These are phyloP conservation scores for Hirtodrosophila confusa DNA, from an alignment of 2,888 invertebrate genomes.

Conservation along the genomic window DNA sequence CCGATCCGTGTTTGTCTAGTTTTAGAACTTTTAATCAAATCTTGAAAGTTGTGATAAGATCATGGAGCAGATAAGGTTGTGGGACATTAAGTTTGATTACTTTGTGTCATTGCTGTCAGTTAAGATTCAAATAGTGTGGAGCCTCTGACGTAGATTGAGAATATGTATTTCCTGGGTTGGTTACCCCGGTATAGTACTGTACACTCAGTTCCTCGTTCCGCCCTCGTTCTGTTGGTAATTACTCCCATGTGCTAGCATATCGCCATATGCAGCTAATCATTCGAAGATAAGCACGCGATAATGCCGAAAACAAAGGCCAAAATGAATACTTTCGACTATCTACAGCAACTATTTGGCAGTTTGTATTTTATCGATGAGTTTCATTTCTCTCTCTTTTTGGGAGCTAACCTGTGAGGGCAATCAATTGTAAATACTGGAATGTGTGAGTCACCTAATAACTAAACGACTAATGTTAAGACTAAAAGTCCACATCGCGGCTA, in stretches of 20 bases:
- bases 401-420: neutral
- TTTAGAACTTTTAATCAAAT: neutral
- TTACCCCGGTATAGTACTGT: too few relatives aligned
- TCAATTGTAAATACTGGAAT: constrained; percentile 42
- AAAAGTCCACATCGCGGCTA: constrained; percentile 26
- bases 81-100: neutral
- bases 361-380: constrained; percentile 6
- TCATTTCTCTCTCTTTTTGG: neutral
- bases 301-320: constrained; percentile 39
- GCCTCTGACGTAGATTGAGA: too few relatives aligned
- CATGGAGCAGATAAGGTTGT: too few relatives aligned
- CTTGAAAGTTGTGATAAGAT: neutral
- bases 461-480: constrained; percentile 19
- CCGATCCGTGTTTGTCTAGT: neutral
- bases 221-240: constrained; percentile 25
- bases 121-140: neutral
- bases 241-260: constrained; percentile 16
- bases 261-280: constrained; percentile 35
- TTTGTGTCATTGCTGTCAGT: neutral
- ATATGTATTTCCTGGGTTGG: too few relatives aligned
- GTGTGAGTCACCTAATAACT: constrained; percentile 48
- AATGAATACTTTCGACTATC: constrained; percentile 41
- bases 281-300: constrained; percentile 64
- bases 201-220: neutral
- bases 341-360: constrained; percentile 14